Conservation (phyloP, 2,113 vertebrate genomes). For the Micronycteris hirsuta region DNA sequence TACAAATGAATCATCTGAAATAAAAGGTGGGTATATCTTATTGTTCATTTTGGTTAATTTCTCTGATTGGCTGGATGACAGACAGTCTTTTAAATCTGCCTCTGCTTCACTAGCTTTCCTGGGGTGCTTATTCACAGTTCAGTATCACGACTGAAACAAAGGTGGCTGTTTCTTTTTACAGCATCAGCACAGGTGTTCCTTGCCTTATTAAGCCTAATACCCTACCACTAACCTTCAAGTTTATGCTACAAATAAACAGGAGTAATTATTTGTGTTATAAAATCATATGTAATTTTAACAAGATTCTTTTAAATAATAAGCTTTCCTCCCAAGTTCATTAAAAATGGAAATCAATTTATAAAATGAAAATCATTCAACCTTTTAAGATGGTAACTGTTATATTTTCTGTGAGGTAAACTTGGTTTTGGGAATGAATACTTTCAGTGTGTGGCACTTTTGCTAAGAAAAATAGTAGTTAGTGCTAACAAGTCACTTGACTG, state of each 20-base stretch:
- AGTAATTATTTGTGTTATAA: constrained; percentile 58
- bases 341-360: constrained; percentile 38
- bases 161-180: not conserved
- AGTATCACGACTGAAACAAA: not conserved
- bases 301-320: constrained; percentile 25
- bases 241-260: constrained; percentile 11
- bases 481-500: constrained; percentile 48
- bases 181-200: not conserved
- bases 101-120: not conserved
- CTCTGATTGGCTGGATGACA: not conserved
- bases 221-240: not conserved
- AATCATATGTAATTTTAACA: constrained; percentile 43
- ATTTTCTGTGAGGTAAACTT: constrained; percentile 37
- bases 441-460: constrained; percentile 1
- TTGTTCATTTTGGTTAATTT: constrained; percentile 9
- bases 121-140: not conserved
- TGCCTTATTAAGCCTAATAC: constrained; percentile 6
- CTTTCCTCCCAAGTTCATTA: constrained; percentile 13
- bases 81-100: not conserved
- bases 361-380: constrained; percentile 45
- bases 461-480: constrained; percentile 57
- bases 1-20: not conserved
- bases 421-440: constrained; percentile 49
- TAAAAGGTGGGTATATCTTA: not conserved
- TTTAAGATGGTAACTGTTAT: constrained; percentile 42